phyloP scores from a whole-genome alignment of 2,113 vertebrate genomes.

The Neogobius melanostomus region DNA sequence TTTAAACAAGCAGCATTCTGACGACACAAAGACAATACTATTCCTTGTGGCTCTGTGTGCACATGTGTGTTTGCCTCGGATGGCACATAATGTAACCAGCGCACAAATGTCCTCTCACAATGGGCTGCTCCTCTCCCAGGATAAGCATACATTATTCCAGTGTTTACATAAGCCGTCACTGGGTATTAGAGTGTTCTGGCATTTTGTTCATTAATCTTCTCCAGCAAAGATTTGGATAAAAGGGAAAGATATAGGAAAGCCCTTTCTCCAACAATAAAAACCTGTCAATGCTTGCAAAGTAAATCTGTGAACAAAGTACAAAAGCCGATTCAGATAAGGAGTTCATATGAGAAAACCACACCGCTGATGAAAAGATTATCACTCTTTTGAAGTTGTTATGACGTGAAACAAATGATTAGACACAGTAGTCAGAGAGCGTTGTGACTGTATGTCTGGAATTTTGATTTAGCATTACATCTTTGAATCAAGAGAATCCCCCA shows the following conservation, averaged over 20 bases:
- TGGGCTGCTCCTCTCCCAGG: background rate
- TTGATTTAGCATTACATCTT: background rate
- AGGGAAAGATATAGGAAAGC: constrained; percentile 11
- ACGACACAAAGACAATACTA: constrained; percentile 67
- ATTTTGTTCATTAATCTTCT: constrained; percentile 16
- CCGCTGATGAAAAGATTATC: constrained; percentile 11
- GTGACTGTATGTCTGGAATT: constrained; percentile 2
- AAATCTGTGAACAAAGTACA: constrained; percentile 15
- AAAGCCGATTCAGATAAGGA: constrained; percentile 16
- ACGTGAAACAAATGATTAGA: constrained; percentile 1
- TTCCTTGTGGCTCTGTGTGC: constrained; percentile 40
- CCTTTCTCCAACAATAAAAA: constrained; percentile 32
- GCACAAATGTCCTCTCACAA: constrained; percentile 23
- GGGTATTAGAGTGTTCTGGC: constrained; percentile 25
- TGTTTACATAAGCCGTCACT: constrained; percentile 13
- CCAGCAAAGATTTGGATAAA: constrained; percentile 21
- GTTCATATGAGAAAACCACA: constrained; percentile 12
- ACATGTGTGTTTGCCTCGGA: constrained; percentile 19
- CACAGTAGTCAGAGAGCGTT: constrained; percentile 40
- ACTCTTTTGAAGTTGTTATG: constrained; percentile 2
- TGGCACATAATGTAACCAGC: constrained; percentile 36
- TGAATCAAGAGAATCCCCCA: background rate
- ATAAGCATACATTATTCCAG: constrained; percentile 12
- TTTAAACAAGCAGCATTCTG: constrained; percentile 49
- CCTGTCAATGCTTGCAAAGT: constrained; percentile 22